These are phyloP conservation scores for Pyralis farinalis DNA, from an alignment of 2,888 invertebrate species.

Conservation along the genomic window DNA sequence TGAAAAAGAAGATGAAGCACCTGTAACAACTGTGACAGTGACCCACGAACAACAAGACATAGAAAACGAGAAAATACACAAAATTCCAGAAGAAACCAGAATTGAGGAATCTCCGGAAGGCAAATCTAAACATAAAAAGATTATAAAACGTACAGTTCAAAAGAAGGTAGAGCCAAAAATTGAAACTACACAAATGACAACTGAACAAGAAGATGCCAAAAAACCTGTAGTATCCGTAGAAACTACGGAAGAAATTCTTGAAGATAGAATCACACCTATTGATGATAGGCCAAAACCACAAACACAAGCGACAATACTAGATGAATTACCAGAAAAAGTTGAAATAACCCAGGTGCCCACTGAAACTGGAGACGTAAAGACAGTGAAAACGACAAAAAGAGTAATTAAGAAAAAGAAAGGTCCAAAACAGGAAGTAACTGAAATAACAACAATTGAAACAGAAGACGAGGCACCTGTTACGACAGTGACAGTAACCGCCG, in stretches of 20 bases:
- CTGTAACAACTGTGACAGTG: slow-evolving; percentile 22
- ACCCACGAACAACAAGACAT: slow-evolving; percentile 27
- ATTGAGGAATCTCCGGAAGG: slow-evolving; percentile 21
- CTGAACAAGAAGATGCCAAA: slow-evolving; percentile 19
- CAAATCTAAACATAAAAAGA: slow-evolving; percentile 16
- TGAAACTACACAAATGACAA: slow-evolving; percentile 33
- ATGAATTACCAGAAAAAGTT: slow-evolving; percentile 23
- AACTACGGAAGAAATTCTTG: slow-evolving; percentile 25
- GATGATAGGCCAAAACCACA: slow-evolving; percentile 9
- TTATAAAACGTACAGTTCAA: slow-evolving; percentile 22
- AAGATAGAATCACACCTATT: slow-evolving; percentile 21
- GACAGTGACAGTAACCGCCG: slow-evolving; percentile 27
- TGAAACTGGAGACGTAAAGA: slow-evolving; percentile 18
- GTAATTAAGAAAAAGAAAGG: slow-evolving; percentile 48
- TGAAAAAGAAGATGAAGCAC: slow-evolving; percentile 42
- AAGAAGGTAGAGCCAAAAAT: slow-evolving; percentile 18
- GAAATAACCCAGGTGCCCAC: slow-evolving; percentile 21
- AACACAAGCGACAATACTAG: slow-evolving; percentile 12
- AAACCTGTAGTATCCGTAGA: slow-evolving; percentile 23
- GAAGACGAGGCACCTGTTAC: slow-evolving; percentile 46
- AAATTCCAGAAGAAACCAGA: slow-evolving; percentile 45
- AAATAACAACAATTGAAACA: slow-evolving; percentile 53
- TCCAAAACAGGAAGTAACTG: slow-evolving; percentile 43
- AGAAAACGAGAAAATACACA: too few species aligned
- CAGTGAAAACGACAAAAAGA: slow-evolving; percentile 20